These are phyloP conservation scores for Saccopteryx leptura DNA, from an alignment of 2,113 vertebrate genomes.

Conservation along the genomic window DNA sequence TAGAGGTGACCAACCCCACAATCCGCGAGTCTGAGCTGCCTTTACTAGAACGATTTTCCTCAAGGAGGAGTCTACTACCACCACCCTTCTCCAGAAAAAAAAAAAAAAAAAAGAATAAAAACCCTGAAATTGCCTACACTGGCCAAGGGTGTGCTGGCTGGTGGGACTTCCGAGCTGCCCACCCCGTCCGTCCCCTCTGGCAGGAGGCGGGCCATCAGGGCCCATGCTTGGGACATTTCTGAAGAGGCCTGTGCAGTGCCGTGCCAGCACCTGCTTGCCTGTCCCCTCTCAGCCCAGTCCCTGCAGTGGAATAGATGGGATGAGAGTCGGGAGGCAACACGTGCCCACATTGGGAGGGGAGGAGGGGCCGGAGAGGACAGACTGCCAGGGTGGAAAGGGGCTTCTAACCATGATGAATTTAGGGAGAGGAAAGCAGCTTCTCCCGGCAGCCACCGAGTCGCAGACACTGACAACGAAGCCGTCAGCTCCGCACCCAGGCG, in stretches of 20 bases:
- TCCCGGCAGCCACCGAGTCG: constrained; percentile 44
- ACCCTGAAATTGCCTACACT: not conserved
- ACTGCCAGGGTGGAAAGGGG: not conserved
- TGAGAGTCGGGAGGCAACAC: not conserved
- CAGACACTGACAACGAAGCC: constrained; percentile 51
- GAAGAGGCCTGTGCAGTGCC: rapidly evolving
- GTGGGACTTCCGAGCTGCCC: not conserved
- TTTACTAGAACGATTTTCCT: not conserved
- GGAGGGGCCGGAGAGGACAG: not conserved
- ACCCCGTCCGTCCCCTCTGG: rapidly evolving
- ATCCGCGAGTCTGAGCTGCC: not conserved
- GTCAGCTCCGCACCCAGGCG: not conserved
- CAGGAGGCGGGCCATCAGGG: rapidly evolving
- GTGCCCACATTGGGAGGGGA: not conserved
- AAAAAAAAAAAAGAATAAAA: not conserved
- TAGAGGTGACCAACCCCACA: not conserved
- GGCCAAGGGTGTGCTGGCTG: not conserved
- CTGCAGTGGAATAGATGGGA: not conserved
- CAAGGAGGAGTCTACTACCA: not conserved
- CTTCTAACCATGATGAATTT: constrained; percentile 73
- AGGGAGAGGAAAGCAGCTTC: constrained; percentile 73
- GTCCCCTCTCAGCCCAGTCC: not conserved
- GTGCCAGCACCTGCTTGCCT: not conserved
- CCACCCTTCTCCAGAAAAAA: not conserved
- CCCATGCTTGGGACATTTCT: not conserved